These are phyloP conservation scores for Dicrurus megarhynchus DNA, from an alignment of 2,113 vertebrate species.

Conservation along the genomic window DNA sequence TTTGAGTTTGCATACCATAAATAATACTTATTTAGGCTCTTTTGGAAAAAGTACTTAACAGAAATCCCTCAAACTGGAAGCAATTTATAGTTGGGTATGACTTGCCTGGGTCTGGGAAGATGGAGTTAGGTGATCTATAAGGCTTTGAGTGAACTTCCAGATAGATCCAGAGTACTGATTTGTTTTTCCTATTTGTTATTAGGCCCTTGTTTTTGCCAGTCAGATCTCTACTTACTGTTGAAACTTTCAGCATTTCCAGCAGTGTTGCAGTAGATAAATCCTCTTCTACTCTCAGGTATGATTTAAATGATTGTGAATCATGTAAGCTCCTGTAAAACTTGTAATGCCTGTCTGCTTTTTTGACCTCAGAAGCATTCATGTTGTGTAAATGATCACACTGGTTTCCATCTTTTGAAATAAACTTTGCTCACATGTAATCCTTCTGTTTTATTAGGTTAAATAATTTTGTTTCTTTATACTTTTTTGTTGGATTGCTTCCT, in stretches of 20 bases:
- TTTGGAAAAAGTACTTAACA: neutral
- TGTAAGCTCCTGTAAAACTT: neutral
- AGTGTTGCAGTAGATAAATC: conserved; percentile 91
- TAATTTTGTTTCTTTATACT: neutral
- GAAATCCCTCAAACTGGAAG: neutral
- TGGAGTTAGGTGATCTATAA: neutral
- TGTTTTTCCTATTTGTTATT: neutral
- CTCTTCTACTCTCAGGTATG: conserved; percentile 91
- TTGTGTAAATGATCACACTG: neutral
- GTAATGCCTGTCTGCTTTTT: neutral
- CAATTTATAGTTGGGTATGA: neutral
- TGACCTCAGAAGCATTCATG: neutral
- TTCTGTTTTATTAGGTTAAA: neutral
- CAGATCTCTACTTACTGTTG: conserved; percentile 88
- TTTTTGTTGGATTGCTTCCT: neutral
- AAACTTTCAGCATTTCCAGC: conserved; percentile 97
- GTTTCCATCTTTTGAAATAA: neutral
- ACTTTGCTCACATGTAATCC: neutral
- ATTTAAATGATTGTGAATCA: neutral
- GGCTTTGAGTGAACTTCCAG: neutral
- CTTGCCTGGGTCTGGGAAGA: neutral
- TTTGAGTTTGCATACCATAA: neutral
- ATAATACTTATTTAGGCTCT: neutral
- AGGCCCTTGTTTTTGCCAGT: conserved; percentile 92
- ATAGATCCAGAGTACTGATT: neutral